phyloP scores from a whole-genome alignment of 92 coral and sea anemone species.

The Palythoa caribaeorum region DNA sequence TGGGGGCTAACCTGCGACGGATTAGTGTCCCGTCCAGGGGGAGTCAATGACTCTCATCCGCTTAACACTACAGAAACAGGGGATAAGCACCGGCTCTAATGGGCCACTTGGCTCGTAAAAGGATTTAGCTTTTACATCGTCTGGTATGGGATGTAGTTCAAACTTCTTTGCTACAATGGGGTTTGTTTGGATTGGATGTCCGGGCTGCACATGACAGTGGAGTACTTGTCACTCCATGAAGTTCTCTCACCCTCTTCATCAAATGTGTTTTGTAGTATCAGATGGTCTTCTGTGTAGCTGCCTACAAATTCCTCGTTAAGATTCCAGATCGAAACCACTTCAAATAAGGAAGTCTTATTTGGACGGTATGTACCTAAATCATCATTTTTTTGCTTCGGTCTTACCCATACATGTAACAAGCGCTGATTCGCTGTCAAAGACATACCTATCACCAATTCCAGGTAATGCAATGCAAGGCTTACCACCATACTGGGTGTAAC shows the following conservation, averaged over 20 bases:
- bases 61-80: too few species aligned
- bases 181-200: background rate
- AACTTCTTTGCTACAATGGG: background rate
- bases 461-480: slow-evolving; percentile 45
- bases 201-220: background rate
- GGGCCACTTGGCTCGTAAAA: too few species aligned
- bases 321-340: too few species aligned
- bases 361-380: slow-evolving; percentile 42
- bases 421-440: slow-evolving; percentile 53
- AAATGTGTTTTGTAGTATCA: background rate
- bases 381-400: slow-evolving; percentile 43
- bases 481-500: background rate
- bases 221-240: background rate
- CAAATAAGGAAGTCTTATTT: background rate
- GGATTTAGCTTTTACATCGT: too few species aligned
- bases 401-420: slow-evolving; percentile 53
- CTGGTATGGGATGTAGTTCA: slow-evolving; percentile 60
- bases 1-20: too few species aligned
- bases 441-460: slow-evolving; percentile 51
- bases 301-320: background rate
- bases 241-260: background rate
- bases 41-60: too few species aligned
- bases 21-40: too few species aligned
- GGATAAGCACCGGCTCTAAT: too few species aligned
- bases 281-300: slow-evolving; percentile 2